A percentile compares a stretch with the other conserved stretches of the same genome.
Evolutionary conservation across 2,113 vertebrate genomes (phyloP).

Genomic region (Aegotheles bennettii): DNA sequence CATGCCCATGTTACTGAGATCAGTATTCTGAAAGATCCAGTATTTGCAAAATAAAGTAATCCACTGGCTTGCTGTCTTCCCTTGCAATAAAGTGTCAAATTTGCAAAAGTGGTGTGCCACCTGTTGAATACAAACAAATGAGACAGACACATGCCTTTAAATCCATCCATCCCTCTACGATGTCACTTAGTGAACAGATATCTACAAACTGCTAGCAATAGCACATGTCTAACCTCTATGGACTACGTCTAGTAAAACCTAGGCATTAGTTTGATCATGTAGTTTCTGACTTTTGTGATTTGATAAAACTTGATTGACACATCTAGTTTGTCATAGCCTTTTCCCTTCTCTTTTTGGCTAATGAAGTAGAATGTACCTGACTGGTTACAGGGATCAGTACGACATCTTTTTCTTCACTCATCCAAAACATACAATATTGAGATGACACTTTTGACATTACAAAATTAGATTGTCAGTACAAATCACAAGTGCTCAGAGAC

Average conservation of each 20-base stretch:
- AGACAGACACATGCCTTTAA: neutral
- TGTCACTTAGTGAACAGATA: neutral
- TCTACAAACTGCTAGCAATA: neutral
- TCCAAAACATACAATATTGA: neutral
- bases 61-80: neutral
- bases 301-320: neutral
- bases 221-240: neutral
- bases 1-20: neutral
- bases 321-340: neutral
- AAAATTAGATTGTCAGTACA: constrained; percentile 9
- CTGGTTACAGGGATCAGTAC: neutral
- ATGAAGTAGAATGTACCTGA: neutral
- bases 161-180: neutral
- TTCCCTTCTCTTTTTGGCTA: neutral
- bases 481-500: neutral
- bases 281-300: neutral
- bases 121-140: neutral
- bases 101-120: neutral
- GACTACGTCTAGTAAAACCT: neutral
- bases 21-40: neutral
- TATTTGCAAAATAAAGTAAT: neutral
- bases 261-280: neutral
- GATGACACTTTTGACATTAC: neutral
- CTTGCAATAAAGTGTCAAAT: neutral
- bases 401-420: neutral